Conservation (phyloP, 2,113 vertebrate genomes). For the Anoura caudifer region DNA sequence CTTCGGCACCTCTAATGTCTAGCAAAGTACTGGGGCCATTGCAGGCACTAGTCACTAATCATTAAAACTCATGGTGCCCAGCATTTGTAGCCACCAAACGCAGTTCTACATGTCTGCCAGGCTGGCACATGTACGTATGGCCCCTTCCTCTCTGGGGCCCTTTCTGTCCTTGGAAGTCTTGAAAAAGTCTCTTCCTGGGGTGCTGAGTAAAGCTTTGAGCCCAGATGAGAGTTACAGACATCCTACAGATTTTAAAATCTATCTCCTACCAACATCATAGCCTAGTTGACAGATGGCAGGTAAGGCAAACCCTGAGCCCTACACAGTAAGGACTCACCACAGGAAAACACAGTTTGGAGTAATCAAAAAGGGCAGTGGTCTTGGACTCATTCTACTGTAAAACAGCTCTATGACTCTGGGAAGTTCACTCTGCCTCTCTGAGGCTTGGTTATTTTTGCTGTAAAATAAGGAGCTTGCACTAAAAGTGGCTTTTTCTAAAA, state of each 20-base stretch:
- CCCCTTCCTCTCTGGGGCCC: background rate
- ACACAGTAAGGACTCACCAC: background rate
- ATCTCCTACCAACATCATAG: background rate
- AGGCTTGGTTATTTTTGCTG: background rate
- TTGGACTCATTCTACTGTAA: background rate
- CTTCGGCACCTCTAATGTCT: background rate
- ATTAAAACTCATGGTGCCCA: background rate
- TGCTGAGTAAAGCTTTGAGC: background rate
- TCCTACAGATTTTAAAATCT: background rate
- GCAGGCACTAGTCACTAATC: no score
- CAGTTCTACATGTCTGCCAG: background rate
- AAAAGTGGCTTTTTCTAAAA: background rate
- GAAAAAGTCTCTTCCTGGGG: background rate
- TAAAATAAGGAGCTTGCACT: background rate
- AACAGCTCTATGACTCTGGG: background rate
- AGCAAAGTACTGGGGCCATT: background rate
- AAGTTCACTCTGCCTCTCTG: background rate
- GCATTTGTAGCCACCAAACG: background rate
- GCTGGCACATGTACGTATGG: accelerated
- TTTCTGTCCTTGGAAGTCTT: background rate
- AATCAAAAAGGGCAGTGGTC: background rate
- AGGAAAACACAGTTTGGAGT: background rate
- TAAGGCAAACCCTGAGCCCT: background rate
- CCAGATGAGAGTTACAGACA: background rate
- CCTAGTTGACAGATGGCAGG: background rate